These are phyloP conservation scores for Upupa epops DNA, from an alignment of 2,113 vertebrate genomes.

Conservation along the genomic window DNA sequence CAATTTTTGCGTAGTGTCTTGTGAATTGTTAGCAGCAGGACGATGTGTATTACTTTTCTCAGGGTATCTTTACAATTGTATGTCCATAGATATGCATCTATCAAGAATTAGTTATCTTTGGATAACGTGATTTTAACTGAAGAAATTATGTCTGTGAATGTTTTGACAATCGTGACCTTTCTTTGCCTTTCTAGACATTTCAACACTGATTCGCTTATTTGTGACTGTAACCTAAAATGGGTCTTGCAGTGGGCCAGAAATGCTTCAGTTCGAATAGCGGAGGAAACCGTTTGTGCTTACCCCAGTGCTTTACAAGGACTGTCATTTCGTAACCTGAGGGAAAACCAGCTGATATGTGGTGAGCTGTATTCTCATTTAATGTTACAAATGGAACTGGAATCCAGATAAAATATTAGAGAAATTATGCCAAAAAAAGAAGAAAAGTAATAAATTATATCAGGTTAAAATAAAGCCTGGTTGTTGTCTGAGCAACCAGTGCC, in stretches of 20 bases:
- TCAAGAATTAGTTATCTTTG: background rate
- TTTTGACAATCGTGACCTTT: background rate
- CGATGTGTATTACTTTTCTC: background rate
- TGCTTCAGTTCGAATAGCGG: slow-evolving; percentile 78
- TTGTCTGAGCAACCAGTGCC: too few relatives aligned
- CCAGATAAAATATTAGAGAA: background rate
- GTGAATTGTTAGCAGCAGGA: background rate
- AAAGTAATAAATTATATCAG: background rate
- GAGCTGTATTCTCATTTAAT: slow-evolving; percentile 25
- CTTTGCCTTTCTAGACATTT: slow-evolving; percentile 79
- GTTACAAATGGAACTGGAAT: background rate
- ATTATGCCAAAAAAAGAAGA: fast-evolving
- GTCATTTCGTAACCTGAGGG: slow-evolving; percentile 79
- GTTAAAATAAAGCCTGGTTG: too few relatives aligned
- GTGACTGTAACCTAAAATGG: slow-evolving; percentile 91
- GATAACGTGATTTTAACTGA: background rate
- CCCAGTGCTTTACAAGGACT: slow-evolving; percentile 80
- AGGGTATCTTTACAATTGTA: background rate
- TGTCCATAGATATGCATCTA: background rate
- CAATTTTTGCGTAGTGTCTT: background rate
- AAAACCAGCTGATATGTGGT: slow-evolving; percentile 87
- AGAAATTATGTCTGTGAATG: background rate
- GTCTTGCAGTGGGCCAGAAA: slow-evolving; percentile 82
- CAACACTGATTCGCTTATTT: slow-evolving; percentile 84
- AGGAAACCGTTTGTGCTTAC: slow-evolving; percentile 83